Evolutionary conservation across 2,888 invertebrate genomes (phyloP), one percentile per base, ranked within the genome.

Genomic region (Lasioglossum oenotherae): DNA sequence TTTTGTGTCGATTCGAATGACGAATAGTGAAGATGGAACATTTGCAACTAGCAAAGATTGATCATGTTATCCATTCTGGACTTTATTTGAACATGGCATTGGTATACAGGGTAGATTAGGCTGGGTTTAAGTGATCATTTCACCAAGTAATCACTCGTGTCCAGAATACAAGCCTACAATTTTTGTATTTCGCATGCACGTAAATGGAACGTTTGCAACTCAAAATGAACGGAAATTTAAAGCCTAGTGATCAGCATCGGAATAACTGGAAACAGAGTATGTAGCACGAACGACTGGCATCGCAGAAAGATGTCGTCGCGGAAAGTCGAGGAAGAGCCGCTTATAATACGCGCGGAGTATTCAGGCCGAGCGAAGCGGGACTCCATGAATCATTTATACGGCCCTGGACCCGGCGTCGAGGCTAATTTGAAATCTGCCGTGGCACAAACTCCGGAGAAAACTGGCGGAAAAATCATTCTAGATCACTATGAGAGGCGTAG

Each of bases 301-400:
- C 27, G 27, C 14, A 35, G 67, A 19, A 19, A 64, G 6, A 2
- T 31, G 64, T 41, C 31, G 49, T 10, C 38, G 57, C 69, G 83
- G 73, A 76, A 81, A 84, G 44, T 60, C 74, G 46, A 44, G 31
- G 67, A 35, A 74, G 64, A 67, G 31, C 44, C 31, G 74, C 74
- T 23, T 16, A 31, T 38, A 72, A 84, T 84, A 64, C 75, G 82
- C 81, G 75, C 74, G 78, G 57, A 35, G 82, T 84, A 84, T 84
- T 72, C 74, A 64, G 69, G 46, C 49, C 72, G 38, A 35, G 46
- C 41, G 72, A 60, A 41, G 27, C 67, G 41, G 81, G 69, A 74
- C 77, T n/a, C 60, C 69, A 82, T 84, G 84, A 84, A 81, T 84
- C 81, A 81, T 84, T 84, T 81, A 84, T 84, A 53, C 60, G 44